Conservation (phyloP, 2,888 invertebrate species). For the Luperina testacea region DNA sequence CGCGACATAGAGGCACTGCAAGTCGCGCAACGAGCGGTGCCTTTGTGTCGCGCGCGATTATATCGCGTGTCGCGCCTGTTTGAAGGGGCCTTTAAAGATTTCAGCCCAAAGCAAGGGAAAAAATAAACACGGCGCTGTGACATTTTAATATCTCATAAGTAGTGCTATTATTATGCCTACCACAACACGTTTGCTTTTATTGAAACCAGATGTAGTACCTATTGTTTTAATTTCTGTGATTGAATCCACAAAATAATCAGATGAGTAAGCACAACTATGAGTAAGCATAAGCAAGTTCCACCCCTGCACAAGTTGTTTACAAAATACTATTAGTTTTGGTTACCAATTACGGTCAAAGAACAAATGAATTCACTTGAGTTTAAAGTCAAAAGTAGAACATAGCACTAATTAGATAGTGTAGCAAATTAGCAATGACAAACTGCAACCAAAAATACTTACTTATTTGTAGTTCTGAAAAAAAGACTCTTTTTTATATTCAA, state of each 20-base stretch:
- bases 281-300: background rate
- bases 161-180: background rate
- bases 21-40: too few species aligned
- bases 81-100: too few species aligned
- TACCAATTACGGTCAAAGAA: background rate
- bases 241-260: background rate
- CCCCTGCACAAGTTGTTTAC: background rate
- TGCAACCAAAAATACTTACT: background rate
- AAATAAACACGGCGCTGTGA: background rate
- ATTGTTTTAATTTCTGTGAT: background rate
- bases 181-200: background rate
- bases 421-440: background rate
- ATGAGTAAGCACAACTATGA: background rate
- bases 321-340: background rate
- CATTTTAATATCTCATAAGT: too few species aligned
- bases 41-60: too few species aligned
- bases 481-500: too few species aligned
- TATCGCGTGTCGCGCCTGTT: too few species aligned
- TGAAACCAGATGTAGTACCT: slow-evolving; percentile 3
- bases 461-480: background rate
- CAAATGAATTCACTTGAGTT: background rate
- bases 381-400: background rate
- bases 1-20: too few species aligned
- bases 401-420: background rate
- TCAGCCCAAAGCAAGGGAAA: background rate